Evolutionary conservation across 2,113 vertebrate species (phyloP).

Genomic region (Cromileptes altivelis): DNA sequence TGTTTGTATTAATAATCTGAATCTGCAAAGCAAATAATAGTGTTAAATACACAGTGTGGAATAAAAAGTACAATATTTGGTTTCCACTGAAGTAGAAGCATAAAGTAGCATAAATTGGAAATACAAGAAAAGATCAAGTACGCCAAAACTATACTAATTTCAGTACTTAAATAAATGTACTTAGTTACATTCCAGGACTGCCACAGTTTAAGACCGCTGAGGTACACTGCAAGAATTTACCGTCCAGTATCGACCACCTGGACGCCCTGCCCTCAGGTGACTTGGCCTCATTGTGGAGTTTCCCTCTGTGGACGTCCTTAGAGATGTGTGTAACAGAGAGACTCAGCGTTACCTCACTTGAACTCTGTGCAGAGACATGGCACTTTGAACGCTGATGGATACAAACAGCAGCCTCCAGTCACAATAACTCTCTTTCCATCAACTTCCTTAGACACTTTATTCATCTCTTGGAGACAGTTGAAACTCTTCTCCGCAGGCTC

Average conservation of each 20-base stretch:
- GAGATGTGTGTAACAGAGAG: constrained; percentile 7
- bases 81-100: not conserved
- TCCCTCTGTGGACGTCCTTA: not conserved
- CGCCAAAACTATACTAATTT: not conserved
- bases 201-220: not conserved
- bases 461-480: constrained; percentile 42
- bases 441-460: constrained; percentile 55
- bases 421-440: constrained; percentile 30
- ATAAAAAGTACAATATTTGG: not conserved
- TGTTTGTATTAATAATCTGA: no score
- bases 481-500: constrained; percentile 29
- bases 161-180: not conserved
- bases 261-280: not conserved
- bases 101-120: not conserved
- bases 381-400: constrained; percentile 4
- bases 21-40: not conserved
- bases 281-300: not conserved
- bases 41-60: not conserved
- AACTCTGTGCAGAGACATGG: constrained; percentile 1
- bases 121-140: not conserved
- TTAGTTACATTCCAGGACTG: not conserved
- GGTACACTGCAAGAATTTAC: not conserved
- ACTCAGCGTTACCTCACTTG: not conserved
- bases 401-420: constrained; percentile 11
- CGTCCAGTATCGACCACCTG: not conserved